phyloP scores from a whole-genome alignment of 2,888 invertebrate species.

The Halictus quadricinctus region DNA sequence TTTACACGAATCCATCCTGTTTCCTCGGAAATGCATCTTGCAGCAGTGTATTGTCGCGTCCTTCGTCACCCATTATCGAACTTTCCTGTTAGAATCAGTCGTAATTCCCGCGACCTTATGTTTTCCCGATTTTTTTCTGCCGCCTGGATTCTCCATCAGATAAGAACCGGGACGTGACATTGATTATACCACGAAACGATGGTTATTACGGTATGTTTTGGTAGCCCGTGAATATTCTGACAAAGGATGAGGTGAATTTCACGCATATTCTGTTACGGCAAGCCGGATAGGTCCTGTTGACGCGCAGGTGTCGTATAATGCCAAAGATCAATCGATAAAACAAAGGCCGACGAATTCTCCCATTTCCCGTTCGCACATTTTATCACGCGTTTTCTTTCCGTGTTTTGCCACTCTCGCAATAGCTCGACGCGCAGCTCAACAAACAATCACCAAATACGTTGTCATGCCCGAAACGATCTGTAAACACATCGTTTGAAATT shows the following conservation, averaged over 20 bases:
- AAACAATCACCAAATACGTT: constrained; percentile 71
- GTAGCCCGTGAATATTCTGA: background rate
- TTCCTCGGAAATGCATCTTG: background rate
- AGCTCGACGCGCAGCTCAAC: background rate
- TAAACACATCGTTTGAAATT: constrained; percentile 5
- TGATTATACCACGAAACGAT: background rate
- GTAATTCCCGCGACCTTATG: background rate
- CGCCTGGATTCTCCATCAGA: background rate
- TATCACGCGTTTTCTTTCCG: background rate
- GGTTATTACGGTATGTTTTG: background rate
- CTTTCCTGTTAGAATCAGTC: background rate
- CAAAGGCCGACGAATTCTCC: background rate
- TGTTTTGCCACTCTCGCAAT: background rate
- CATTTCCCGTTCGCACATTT: background rate
- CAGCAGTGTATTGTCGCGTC: background rate
- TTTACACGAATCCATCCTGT: background rate
- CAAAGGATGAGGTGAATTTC: constrained; percentile 43
- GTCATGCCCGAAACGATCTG: constrained; percentile 73
- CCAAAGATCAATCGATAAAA: constrained; percentile 37
- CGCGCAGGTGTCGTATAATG: constrained; percentile 19
- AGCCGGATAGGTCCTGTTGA: background rate
- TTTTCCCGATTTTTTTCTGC: background rate
- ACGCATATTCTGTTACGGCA: constrained; percentile 50
- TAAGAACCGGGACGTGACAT: background rate
- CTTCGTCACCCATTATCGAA: background rate